A percentile compares a stretch with the other conserved stretches of the same genome.
Evolutionary conservation across 2,113 vertebrate species (phyloP).

Genomic region (Crotalus horridus): DNA sequence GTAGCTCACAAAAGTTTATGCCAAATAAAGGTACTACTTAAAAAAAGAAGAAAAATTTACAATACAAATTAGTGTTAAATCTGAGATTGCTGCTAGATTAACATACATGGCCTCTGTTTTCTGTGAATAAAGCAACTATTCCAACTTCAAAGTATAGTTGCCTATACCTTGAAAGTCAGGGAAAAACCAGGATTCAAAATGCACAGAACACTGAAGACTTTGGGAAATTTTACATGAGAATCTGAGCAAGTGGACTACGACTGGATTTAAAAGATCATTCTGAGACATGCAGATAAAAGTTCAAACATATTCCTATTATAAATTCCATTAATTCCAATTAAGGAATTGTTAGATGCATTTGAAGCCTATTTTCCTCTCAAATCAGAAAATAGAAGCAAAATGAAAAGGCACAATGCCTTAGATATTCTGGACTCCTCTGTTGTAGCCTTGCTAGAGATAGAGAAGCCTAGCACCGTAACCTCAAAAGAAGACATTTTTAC

Average conservation of each 20-base stretch:
- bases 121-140: neutral
- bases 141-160: neutral
- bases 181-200: neutral
- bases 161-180: neutral
- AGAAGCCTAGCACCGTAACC: neutral
- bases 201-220: neutral
- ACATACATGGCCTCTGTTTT: neutral
- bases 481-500: neutral
- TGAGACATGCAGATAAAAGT: neutral
- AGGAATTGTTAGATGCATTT: neutral
- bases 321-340: neutral
- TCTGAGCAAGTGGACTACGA: neutral
- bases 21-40: neutral
- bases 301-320: neutral
- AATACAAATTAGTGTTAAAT: neutral
- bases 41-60: neutral
- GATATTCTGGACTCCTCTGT: neutral
- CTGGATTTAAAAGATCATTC: neutral
- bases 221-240: neutral
- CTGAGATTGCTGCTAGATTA: neutral
- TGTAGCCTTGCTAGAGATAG: neutral
- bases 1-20: neutral
- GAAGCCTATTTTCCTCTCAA: neutral
- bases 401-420: neutral
- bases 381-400: neutral